A percentile compares a stretch with the other conserved stretches of the same genome.
phyloP scores from a whole-genome alignment of 92 coral and sea anemone genomes.

The Epizoanthus ramosus region DNA sequence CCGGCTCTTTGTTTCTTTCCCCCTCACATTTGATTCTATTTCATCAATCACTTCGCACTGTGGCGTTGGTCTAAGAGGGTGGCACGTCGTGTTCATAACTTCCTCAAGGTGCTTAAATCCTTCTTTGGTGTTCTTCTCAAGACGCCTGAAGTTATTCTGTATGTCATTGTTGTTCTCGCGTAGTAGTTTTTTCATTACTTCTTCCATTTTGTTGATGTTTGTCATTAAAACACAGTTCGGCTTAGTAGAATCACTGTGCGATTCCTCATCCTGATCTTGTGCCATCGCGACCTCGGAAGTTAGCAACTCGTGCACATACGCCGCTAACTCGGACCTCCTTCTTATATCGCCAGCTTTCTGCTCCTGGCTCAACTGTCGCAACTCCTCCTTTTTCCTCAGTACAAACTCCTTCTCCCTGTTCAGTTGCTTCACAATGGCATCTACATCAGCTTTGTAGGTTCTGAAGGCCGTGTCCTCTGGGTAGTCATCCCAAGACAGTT shows the following conservation, averaged over 20 bases:
- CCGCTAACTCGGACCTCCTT: constrained; percentile 36
- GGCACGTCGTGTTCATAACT: not conserved
- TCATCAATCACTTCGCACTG: constrained; percentile 3
- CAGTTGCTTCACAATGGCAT: constrained; percentile 61
- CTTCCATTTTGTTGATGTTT: constrained; percentile 12
- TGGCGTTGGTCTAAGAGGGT: not conserved
- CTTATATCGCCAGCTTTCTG: constrained; percentile 16
- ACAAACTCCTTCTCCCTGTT: constrained; percentile 45
- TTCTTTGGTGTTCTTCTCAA: not conserved
- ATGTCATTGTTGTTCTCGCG: constrained; percentile 28
- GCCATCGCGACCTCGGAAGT: not conserved
- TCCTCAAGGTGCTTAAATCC: no score
- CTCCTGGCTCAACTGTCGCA: constrained; percentile 24
- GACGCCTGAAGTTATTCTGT: not conserved
- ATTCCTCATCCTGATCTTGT: not conserved
- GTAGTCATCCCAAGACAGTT: constrained; percentile 80
- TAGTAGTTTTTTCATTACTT: constrained; percentile 14
- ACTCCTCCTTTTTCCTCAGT: not conserved
- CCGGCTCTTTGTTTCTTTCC: constrained; percentile 40
- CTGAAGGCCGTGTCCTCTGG: constrained; percentile 68
- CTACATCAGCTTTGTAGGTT: constrained; percentile 62
- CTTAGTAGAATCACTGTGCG: not conserved
- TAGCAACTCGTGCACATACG: constrained; percentile 6
- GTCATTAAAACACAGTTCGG: not conserved
- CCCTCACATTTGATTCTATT: constrained; percentile 1